Conservation (phyloP, 1,140 invertebrate species). For the Notospermus geniculatus region DNA sequence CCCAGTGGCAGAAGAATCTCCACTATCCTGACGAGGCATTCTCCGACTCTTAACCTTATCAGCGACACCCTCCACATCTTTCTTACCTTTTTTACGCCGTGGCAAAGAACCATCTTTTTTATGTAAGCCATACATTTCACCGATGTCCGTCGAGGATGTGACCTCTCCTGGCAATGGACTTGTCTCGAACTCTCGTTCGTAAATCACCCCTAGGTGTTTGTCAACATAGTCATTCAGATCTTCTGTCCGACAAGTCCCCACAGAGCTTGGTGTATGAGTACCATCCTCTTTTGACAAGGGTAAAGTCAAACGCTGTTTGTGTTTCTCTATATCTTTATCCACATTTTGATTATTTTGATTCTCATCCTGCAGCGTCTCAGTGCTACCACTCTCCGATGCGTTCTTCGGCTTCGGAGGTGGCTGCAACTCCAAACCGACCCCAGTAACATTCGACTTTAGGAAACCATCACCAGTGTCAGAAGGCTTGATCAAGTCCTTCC, state of each 20-base stretch:
- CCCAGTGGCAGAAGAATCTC: background rate
- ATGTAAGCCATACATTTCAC: conserved; percentile 3
- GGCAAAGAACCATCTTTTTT: background rate
- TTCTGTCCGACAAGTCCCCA: background rate
- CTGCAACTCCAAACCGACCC: background rate
- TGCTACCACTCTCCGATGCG: background rate
- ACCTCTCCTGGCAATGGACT: background rate
- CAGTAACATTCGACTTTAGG: background rate
- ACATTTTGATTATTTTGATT: background rate
- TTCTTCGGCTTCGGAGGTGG: background rate
- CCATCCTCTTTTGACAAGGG: background rate
- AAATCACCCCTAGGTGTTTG: conserved; percentile 4
- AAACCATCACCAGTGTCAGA: background rate
- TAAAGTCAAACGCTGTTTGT: background rate
- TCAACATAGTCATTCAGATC: conserved; percentile 1
- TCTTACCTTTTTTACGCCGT: background rate
- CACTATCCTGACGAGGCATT: conserved; percentile 1
- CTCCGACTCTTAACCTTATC: background rate
- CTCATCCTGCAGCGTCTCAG: conserved; percentile 2
- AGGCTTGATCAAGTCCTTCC: conserved; percentile 19
- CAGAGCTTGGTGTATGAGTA: background rate
- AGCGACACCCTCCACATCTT: too few species aligned
- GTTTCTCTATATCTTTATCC: background rate
- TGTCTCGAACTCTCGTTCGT: conserved; percentile 3
- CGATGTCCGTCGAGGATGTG: conserved; percentile 9